Percentiles rank a stretch among this genome's conserved stretches.
phyloP scores from a whole-genome alignment of 2,888 invertebrate species.

The Melikaiella ostensackeni region DNA sequence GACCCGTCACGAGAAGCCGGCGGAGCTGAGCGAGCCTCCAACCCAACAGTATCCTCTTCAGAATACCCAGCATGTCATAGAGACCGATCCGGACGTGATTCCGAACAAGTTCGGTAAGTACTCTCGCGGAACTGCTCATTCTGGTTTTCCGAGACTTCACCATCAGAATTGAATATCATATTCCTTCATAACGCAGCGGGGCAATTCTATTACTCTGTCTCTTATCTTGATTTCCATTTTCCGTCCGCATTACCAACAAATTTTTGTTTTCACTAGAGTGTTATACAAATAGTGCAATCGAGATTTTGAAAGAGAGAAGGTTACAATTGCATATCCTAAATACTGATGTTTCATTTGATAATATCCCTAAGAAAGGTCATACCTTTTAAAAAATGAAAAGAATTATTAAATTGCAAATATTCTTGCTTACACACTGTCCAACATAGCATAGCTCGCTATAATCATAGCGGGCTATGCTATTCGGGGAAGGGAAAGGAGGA shows the following conservation, averaged over 20 bases:
- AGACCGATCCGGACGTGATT: constrained; percentile 86
- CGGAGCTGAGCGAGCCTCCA: constrained; percentile 71
- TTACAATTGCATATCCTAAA: no score
- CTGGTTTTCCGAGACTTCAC: constrained; percentile 17
- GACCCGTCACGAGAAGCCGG: constrained; percentile 67
- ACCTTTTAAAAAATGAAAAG: no score
- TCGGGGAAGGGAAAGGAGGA: no score
- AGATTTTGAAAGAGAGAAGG: no score
- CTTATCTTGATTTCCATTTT: constrained; percentile 8
- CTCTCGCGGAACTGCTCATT: constrained; percentile 17
- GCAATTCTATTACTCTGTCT: neutral
- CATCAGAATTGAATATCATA: constrained; percentile 35
- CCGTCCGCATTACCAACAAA: no score
- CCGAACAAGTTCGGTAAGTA: constrained; percentile 85
- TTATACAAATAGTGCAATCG: neutral
- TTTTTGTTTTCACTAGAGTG: neutral
- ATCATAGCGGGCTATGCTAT: no score
- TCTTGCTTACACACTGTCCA: no score
- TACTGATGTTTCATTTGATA: no score
- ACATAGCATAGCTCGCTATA: no score
- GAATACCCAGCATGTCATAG: constrained; percentile 77
- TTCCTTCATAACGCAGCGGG: neutral
- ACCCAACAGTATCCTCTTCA: constrained; percentile 72
- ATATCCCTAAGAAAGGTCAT: no score
- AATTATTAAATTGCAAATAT: no score